Evolutionary conservation across 2,797 vertebrate genomes (phyloP).

Genomic region (Silurus lanzhouensis): DNA sequence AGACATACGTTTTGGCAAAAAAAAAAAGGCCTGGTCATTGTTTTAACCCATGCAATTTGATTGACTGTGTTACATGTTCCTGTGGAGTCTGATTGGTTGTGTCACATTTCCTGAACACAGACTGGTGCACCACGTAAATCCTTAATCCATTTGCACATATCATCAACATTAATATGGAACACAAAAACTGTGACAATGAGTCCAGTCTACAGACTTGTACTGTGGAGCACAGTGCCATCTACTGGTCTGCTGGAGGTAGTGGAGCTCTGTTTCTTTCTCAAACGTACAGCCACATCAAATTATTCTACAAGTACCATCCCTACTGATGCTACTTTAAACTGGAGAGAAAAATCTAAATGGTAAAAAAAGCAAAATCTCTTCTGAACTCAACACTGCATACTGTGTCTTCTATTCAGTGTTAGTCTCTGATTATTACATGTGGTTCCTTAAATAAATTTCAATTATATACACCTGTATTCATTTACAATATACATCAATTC

Average conservation of each 20-base stretch:
- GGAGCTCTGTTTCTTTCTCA: constrained; percentile 57
- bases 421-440: constrained; percentile 7
- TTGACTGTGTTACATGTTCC: constrained; percentile 55
- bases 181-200: constrained; percentile 51
- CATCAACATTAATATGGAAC: constrained; percentile 50
- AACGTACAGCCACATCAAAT: constrained; percentile 1
- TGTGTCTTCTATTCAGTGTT: not conserved
- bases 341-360: not conserved
- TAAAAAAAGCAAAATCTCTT: not conserved
- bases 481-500: constrained; percentile 35
- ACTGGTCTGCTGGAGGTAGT: constrained; percentile 62
- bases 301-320: not conserved
- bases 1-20: constrained; percentile 47
- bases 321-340: not conserved
- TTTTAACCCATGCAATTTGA: constrained; percentile 65
- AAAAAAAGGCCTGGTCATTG: constrained; percentile 62
- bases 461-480: constrained; percentile 24
- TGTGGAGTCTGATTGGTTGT: constrained; percentile 57
- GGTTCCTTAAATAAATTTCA: not conserved
- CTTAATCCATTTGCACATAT: constrained; percentile 56
- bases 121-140: constrained; percentile 54
- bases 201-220: constrained; percentile 50
- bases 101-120: constrained; percentile 61
- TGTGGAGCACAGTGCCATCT: constrained; percentile 62
- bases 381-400: not conserved